Evolutionary conservation across 2,797 vertebrate species (phyloP).

Genomic region (Alcedo atthis): DNA sequence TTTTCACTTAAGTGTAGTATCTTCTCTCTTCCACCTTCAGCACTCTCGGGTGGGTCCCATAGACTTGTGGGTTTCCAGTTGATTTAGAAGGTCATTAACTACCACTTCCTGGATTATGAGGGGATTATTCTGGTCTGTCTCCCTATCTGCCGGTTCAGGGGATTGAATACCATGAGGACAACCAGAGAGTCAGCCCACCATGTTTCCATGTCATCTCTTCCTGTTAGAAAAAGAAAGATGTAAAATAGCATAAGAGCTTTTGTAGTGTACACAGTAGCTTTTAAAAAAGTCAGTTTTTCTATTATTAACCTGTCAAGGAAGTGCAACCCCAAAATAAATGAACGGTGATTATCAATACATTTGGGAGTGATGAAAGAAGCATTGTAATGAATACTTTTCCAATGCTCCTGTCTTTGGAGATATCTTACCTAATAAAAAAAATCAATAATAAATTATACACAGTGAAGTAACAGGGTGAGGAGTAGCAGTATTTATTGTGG

Average conservation of each 20-base stretch:
- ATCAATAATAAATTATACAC: background rate
- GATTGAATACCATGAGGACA: no score
- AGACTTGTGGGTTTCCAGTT: no score
- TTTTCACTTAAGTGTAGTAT: background rate
- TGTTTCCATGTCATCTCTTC: background rate
- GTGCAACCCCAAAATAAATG: background rate
- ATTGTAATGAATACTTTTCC: background rate
- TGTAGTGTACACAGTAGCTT: background rate
- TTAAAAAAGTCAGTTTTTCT: background rate
- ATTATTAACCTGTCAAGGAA: background rate
- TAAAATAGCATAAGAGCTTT: background rate
- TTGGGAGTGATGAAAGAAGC: background rate
- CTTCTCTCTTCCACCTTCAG: background rate
- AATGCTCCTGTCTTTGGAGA: background rate
- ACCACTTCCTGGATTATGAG: no score
- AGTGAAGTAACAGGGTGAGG: background rate
- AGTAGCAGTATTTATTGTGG: background rate
- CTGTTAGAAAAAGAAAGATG: background rate
- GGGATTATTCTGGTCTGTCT: no score
- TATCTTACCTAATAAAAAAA: background rate
- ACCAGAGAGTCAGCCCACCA: no score
- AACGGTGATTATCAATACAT: background rate
- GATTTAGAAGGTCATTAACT: no score
- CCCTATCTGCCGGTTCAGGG: no score
- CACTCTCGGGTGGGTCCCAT: no score